Percentiles rank a stretch among this genome's conserved stretches.
Evolutionary conservation across 2,113 vertebrate species (phyloP).

Genomic region (Tympanuchus pallidicinctus): DNA sequence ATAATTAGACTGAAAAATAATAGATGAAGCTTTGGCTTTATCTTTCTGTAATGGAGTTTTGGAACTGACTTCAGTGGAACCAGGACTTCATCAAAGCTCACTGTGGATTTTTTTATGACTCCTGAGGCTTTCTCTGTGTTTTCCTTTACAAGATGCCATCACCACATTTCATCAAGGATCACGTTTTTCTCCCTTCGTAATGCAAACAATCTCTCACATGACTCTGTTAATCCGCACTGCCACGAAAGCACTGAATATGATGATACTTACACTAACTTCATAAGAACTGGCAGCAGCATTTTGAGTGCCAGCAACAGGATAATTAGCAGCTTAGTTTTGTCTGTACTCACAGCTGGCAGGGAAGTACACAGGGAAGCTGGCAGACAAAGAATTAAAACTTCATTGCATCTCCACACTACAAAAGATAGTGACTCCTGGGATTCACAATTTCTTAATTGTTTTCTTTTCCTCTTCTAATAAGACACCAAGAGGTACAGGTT

Average conservation of each 20-base stretch:
- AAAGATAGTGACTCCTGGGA: neutral
- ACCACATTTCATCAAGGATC: neutral
- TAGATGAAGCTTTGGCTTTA: accelerated
- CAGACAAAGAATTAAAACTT: neutral
- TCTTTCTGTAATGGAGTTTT: neutral
- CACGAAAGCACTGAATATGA: neutral
- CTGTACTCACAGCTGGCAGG: neutral
- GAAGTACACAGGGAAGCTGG: neutral
- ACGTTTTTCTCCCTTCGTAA: neutral
- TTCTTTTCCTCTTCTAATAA: neutral
- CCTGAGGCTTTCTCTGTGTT: neutral
- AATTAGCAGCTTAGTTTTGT: neutral
- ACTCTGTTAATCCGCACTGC: neutral
- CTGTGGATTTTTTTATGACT: neutral
- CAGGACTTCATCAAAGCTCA: neutral
- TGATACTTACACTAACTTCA: neutral
- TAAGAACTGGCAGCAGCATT: neutral
- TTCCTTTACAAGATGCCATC: neutral
- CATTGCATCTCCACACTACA: neutral
- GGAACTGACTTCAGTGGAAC: neutral
- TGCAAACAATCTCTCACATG: neutral
- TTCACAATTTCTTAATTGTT: neutral
- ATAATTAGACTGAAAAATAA: neutral
- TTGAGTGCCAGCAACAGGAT: neutral
- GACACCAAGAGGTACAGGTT: neutral